Conservation (phyloP, 2,113 vertebrate species). For the Dasypus novemcinctus region DNA sequence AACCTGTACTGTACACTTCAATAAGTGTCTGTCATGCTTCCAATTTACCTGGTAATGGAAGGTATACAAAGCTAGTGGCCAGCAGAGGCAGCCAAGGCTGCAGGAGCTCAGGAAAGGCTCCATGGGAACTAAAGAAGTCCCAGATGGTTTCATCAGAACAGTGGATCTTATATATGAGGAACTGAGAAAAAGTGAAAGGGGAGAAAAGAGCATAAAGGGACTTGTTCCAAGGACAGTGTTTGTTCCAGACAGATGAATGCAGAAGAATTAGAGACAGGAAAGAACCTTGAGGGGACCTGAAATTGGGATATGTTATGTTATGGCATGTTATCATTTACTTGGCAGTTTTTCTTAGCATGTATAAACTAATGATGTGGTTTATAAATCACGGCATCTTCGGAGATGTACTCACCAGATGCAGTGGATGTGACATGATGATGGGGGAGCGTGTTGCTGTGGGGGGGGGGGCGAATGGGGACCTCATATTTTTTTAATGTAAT, state of each 20-base stretch:
- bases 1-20: background rate
- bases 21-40: background rate
- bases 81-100: background rate
- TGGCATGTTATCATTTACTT: background rate
- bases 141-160: background rate
- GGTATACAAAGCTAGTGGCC: background rate
- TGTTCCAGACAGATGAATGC: background rate
- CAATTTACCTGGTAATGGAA: background rate
- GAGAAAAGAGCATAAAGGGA: background rate
- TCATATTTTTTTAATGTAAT: no score
- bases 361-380: constrained; percentile 13
- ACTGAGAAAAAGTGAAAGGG: background rate
- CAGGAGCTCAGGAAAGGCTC: background rate
- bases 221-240: background rate
- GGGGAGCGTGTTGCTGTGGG: no score
- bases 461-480: no score
- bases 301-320: background rate
- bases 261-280: background rate
- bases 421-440: no score
- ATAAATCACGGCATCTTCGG: background rate
- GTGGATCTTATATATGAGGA: background rate
- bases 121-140: background rate
- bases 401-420: no score
- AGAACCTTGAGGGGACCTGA: background rate
- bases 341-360: background rate